phyloP scores from a whole-genome alignment of 1,140 invertebrate species.

The Polypedilum pembai region DNA sequence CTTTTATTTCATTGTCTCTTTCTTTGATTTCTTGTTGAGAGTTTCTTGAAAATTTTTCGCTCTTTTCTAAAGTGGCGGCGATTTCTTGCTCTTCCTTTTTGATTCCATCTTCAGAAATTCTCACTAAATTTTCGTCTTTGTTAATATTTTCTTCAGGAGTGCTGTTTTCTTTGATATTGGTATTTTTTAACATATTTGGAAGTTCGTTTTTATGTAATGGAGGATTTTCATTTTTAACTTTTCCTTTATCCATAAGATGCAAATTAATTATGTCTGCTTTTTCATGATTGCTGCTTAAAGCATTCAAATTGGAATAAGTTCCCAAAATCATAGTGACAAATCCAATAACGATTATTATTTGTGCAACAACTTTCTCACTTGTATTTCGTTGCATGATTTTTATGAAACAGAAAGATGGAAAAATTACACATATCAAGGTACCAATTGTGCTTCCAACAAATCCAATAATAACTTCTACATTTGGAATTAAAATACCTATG shows the following conservation, averaged over 20 bases:
- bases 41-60: conserved; percentile 36
- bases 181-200: conserved; percentile 32
- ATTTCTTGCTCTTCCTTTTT: conserved; percentile 50
- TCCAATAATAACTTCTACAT: conserved; percentile 87
- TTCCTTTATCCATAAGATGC: conserved; percentile 20
- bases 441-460: conserved; percentile 91
- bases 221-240: neutral
- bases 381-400: conserved; percentile 64
- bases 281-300: conserved; percentile 49
- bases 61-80: conserved; percentile 41
- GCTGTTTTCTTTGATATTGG: conserved; percentile 30
- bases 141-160: conserved; percentile 34
- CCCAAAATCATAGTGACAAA: conserved; percentile 75
- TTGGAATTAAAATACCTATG: conserved; percentile 70
- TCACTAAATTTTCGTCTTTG: conserved; percentile 39
- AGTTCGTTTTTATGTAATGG: conserved; percentile 30
- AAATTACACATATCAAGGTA: conserved; percentile 85
- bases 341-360: conserved; percentile 54
- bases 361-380: conserved; percentile 62
- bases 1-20: conserved; percentile 44
- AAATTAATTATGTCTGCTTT: conserved; percentile 29
- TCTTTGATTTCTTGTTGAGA: conserved; percentile 43
- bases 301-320: conserved; percentile 76
- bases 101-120: conserved; percentile 42
- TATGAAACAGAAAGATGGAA: conserved; percentile 73